Base-by-base conservation (phyloP, 1,140 invertebrate genomes). In the Diachasmimorpha longicaudata region DNA sequence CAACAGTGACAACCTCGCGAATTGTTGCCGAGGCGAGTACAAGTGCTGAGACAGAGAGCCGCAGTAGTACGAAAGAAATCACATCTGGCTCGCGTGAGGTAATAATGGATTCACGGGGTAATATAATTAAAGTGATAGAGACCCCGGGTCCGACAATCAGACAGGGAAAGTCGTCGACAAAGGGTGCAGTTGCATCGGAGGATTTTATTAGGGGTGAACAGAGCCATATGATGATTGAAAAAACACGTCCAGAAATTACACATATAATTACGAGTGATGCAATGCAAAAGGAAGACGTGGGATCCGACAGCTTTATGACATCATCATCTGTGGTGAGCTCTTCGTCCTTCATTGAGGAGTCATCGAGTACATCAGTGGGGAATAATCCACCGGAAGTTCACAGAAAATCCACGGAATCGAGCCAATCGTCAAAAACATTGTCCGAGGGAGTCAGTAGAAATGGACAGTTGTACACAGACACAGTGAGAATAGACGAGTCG, bases 101-200 rank as follows among this genome's bases (percentile, higher is more conserved):
- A 0, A 70, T 88, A 48, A 81, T 85, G 77, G 87, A 88, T 42
- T 83, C 86, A 0, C 85, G 84, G 66, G 87, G 87, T 6, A 85
- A 88, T 44, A 79, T 87, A 0, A 78, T 88, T 44, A 79, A 82
- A 63, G 80, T 86, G 13, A 81, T 84, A 44, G 84, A 87, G 31
- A 79, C 74, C 9, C n/a, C 75, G 0, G 79, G 83, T 6, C 79
- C 75, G 36, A 80, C 75, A 0, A 66, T 75, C 0, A 79, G 75
- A 42, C 80, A 79, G 37, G 78, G 52, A 5, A 55, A 37, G 25
- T 42, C 78, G 36, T 67, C 4, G 0, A 70, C 76, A 21, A 80
- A 36, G 31, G 68, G 21, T 0, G 84, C 79, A 0, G 78, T 79
- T 21, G 79, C 36, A 11, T 85, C 81, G 0, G 66, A 83, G 21